phyloP scores from a whole-genome alignment of 2,888 invertebrate genomes.

The Tenthredo distinguenda region DNA sequence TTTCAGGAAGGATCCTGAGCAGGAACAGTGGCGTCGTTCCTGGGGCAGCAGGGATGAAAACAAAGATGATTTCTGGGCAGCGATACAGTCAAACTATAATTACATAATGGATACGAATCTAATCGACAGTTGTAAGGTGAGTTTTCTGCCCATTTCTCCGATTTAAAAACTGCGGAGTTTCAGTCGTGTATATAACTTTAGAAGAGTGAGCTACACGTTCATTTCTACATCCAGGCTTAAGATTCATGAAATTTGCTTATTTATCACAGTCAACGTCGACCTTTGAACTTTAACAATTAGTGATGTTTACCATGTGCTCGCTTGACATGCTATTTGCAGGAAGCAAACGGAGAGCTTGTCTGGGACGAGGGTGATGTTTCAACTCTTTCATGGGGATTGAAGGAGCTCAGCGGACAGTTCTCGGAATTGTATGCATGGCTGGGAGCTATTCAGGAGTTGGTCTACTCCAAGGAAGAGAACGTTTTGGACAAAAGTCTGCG shows the following conservation, averaged over 20 bases:
- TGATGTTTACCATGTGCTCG: not conserved
- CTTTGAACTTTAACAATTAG: not conserved
- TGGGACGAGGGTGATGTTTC: slow-evolving; percentile 82
- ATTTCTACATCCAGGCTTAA: not conserved
- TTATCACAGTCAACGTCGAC: not conserved
- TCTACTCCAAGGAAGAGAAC: slow-evolving; percentile 87
- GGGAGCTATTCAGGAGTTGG: slow-evolving; percentile 87
- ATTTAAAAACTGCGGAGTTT: not conserved
- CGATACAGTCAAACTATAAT: slow-evolving; percentile 94
- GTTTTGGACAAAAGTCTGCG: slow-evolving; percentile 84
- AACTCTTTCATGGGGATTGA: slow-evolving; percentile 85
- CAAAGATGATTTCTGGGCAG: slow-evolving; percentile 95
- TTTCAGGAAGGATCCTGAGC: slow-evolving; percentile 84
- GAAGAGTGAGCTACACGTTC: not conserved
- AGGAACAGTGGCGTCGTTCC: slow-evolving; percentile 86
- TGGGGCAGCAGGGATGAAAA: slow-evolving; percentile 89
- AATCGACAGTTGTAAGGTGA: slow-evolving; percentile 91
- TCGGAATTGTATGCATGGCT: slow-evolving; percentile 91
- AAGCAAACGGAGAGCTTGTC: slow-evolving; percentile 88
- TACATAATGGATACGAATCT: slow-evolving; percentile 97
- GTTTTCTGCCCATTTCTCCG: not conserved
- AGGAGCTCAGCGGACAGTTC: slow-evolving; percentile 89
- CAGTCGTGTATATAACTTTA: not conserved
- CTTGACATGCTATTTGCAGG: slow-evolving; percentile 79
- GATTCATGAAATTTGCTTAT: not conserved